phyloP scores from a whole-genome alignment of 2,888 invertebrate genomes.

The Urechis unicinctus region DNA sequence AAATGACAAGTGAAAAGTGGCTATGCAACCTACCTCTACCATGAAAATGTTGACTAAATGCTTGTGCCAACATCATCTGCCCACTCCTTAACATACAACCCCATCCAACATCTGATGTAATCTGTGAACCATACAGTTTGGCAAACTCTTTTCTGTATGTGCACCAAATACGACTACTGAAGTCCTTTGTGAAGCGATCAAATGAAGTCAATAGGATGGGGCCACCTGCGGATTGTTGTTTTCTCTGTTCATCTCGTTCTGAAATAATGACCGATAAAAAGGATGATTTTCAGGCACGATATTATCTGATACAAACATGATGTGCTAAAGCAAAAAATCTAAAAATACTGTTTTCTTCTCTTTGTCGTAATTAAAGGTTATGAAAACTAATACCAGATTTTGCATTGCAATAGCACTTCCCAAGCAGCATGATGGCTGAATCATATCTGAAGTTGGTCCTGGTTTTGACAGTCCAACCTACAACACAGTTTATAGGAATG shows the following conservation, averaged over 20 bases:
- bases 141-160: constrained; percentile 67
- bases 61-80: constrained; percentile 88
- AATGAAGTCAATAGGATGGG: constrained; percentile 19
- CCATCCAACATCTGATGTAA: constrained; percentile 90
- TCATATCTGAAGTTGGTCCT: constrained; percentile 73
- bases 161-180: constrained; percentile 73
- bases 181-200: constrained; percentile 77
- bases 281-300: not conserved
- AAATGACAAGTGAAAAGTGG: not conserved
- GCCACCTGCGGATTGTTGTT: not conserved
- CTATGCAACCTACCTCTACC: constrained; percentile 58
- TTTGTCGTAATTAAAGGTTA: no score
- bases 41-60: constrained; percentile 73
- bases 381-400: not conserved
- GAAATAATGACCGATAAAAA: not conserved
- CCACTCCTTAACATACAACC: constrained; percentile 84
- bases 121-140: constrained; percentile 69
- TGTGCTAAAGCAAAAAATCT: no score
- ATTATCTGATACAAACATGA: no score
- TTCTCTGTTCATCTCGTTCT: constrained; percentile 6
- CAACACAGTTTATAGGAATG: constrained; percentile 14
- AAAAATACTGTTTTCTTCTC: no score
- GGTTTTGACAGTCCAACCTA: constrained; percentile 67
- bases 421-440: constrained; percentile 80
- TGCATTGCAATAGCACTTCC: constrained; percentile 64